Evolutionary conservation across 1,140 invertebrate genomes (phyloP).

Genomic region (Coelopa frigida): DNA sequence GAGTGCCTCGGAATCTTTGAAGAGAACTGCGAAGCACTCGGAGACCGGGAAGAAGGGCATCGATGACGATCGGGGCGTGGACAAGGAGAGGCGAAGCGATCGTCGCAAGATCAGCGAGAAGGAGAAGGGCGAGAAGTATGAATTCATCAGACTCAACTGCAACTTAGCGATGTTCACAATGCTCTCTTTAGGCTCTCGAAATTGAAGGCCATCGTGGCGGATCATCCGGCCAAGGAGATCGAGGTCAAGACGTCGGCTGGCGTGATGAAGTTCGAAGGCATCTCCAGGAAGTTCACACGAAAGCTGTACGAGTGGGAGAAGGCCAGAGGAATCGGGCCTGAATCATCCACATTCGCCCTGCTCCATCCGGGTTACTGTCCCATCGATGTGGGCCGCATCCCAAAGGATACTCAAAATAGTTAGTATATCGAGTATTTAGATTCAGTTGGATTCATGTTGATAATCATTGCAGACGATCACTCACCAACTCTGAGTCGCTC

Average conservation of each 20-base stretch:
- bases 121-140: slow-evolving; percentile 27
- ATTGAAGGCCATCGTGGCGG: slow-evolving; percentile 51
- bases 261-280: slow-evolving; percentile 75
- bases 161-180: not conserved
- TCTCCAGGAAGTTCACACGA: slow-evolving; percentile 77
- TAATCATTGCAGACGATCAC: slow-evolving; percentile 22
- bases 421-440: not conserved
- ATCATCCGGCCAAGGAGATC: slow-evolving; percentile 59
- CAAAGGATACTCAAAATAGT: slow-evolving; percentile 34
- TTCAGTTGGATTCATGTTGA: too few species aligned
- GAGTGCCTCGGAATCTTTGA: slow-evolving; percentile 29
- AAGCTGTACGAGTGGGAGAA: slow-evolving; percentile 90
- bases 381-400: slow-evolving; percentile 33
- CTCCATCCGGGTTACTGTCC: slow-evolving; percentile 54
- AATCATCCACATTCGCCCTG: slow-evolving; percentile 71
- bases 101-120: slow-evolving; percentile 37
- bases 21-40: slow-evolving; percentile 24
- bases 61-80: slow-evolving; percentile 33
- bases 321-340: slow-evolving; percentile 68
- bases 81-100: slow-evolving; percentile 6
- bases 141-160: not conserved
- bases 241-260: slow-evolving; percentile 72
- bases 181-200: slow-evolving; percentile 51
- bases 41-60: slow-evolving; percentile 25
- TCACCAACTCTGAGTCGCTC: slow-evolving; percentile 52